These are phyloP conservation scores for Neotoxoptera formosana DNA, from an alignment of 1,140 invertebrate species.

Conservation along the genomic window DNA sequence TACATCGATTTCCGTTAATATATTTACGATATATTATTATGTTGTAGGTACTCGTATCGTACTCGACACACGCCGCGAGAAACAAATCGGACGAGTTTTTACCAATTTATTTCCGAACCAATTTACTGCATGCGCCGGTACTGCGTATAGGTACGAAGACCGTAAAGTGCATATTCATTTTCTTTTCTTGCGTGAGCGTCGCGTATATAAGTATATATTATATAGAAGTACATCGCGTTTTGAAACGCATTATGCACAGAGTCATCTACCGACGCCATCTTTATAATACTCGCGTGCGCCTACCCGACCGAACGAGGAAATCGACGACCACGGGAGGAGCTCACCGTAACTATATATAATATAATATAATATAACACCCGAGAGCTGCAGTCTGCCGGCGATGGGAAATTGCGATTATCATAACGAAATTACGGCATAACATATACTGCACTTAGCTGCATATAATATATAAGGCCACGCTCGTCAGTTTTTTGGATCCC, in stretches of 20 bases:
- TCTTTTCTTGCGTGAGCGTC: neutral
- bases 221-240: neutral
- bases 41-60: neutral
- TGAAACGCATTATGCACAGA: conserved; percentile 12
- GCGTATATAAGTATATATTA: too few relatives aligned
- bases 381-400: neutral
- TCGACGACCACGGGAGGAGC: neutral
- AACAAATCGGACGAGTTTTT: conserved; percentile 21
- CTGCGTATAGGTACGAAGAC: neutral
- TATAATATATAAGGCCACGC: too few relatives aligned
- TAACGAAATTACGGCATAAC: neutral
- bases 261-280: neutral
- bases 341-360: neutral
- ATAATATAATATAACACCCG: too few relatives aligned
- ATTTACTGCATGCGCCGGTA: neutral
- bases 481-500: neutral
- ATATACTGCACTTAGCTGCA: neutral
- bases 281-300: neutral
- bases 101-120: neutral
- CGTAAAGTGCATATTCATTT: neutral
- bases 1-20: neutral
- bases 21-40: neutral
- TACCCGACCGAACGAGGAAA: neutral
- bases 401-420: neutral
- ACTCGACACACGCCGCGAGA: neutral